These are phyloP conservation scores for Eristalis tenax DNA, from an alignment of 2,888 invertebrate species.

Conservation along the genomic window DNA sequence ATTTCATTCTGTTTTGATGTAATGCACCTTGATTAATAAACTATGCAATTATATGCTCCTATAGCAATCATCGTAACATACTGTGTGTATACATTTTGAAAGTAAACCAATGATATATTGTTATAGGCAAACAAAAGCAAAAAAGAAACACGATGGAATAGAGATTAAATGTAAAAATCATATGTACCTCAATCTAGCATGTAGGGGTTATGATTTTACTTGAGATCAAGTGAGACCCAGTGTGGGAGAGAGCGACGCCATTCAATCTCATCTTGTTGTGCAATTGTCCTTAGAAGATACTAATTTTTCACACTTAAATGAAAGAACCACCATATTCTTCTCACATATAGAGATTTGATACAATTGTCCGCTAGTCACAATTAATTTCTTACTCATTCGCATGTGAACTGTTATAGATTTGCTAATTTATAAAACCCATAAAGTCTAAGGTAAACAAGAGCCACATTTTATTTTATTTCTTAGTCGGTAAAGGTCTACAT, in stretches of 20 bases:
- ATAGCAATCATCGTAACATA: neutral
- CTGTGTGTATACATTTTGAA: neutral
- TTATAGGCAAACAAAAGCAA: neutral
- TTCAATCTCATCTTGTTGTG: neutral
- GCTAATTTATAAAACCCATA: neutral
- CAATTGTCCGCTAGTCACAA: neutral
- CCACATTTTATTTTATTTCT: neutral
- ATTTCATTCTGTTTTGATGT: neutral
- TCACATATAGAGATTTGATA: neutral
- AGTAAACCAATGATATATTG: neutral
- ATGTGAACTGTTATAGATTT: neutral
- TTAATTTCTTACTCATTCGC: neutral
- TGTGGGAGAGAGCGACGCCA: neutral
- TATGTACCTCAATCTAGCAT: neutral
- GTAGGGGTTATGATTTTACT: neutral
- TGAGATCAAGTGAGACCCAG: neutral
- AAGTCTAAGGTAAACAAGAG: neutral
- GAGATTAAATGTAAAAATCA: neutral
- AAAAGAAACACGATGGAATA: neutral
- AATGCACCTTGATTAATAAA: neutral
- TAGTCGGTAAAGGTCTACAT: neutral
- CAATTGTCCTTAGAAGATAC: neutral
- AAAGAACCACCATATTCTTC: neutral
- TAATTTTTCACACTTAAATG: neutral
- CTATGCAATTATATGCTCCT: neutral